Percentiles rank a stretch among this genome's conserved stretches.
These are phyloP conservation scores for Drosophila ananassae DNA, from an alignment of 1,140 invertebrate species.

Conservation along the genomic window DNA sequence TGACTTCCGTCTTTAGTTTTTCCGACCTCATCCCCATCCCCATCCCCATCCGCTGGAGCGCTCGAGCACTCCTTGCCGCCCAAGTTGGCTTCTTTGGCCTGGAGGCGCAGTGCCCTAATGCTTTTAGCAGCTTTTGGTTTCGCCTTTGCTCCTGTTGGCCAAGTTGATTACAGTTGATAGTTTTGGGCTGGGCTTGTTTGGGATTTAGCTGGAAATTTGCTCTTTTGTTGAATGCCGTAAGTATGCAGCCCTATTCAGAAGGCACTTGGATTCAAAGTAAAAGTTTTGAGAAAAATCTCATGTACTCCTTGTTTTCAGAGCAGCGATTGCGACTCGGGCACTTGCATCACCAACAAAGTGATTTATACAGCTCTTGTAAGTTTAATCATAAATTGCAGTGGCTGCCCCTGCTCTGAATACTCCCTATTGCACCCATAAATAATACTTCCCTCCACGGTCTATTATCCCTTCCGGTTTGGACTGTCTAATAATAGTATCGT, in stretches of 20 bases:
- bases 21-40: constrained; percentile 12
- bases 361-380: constrained; percentile 74
- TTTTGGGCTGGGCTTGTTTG: constrained; percentile 50
- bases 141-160: constrained; percentile 53
- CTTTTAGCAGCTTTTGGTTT: constrained; percentile 72
- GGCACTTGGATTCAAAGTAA: constrained; percentile 56
- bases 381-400: constrained; percentile 66
- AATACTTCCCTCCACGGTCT: constrained; percentile 28
- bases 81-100: constrained; percentile 13
- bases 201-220: constrained; percentile 29
- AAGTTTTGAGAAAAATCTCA: constrained; percentile 19
- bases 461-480: constrained; percentile 19
- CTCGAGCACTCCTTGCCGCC: neutral
- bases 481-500: constrained; percentile 69
- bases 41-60: neutral
- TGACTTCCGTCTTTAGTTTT: constrained; percentile 74
- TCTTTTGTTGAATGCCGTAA: neutral
- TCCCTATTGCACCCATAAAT: constrained; percentile 59
- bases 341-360: constrained; percentile 17
- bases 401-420: constrained; percentile 59
- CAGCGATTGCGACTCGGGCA: neutral
- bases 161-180: constrained; percentile 81
- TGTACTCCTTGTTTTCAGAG: constrained; percentile 2
- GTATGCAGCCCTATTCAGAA: neutral
- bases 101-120: constrained; percentile 64